Evolutionary conservation across 2,888 invertebrate species (phyloP), one percentile per base, ranked within the genome.

Genomic region (Drosophila prolongata): DNA sequence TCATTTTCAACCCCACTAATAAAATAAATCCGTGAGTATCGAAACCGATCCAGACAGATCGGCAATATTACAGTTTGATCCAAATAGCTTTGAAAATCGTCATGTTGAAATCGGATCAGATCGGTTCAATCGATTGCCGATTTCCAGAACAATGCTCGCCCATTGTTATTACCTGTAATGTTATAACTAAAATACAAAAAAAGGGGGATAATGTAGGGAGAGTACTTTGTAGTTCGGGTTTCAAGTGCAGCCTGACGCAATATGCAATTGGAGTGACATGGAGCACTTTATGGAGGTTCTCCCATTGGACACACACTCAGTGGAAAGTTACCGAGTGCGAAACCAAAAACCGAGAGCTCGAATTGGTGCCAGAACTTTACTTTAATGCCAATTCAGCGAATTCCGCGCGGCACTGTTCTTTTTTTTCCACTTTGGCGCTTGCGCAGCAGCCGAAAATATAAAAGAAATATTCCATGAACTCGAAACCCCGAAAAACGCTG

Each of bases 401-500:
- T 60, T 69, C 59, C 80, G 67, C 24, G 74, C 55, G 2, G 47
- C 34, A 34, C 30, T 30, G 30, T 34, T 34, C 1, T 64, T 71
- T 34, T 64, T 71, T 65, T 73, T 40, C 73, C 67, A 61, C 55
- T 69, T 75, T 79, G 74, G 78, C 80, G 87, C 84, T 80, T 78
- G 83, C 78, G 83, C 78, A 85, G 77, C 77, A 79, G 66, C 69
- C 34, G 30, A 62, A 62, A 64, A 35, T 8, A 30, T 30, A 30
- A 38, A 34, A 27, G n/a, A 57, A 49, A 44, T 24, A 67, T 66
- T 49, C 24, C 44, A 24, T 59, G 55, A 53, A 70, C 58, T 65
- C 56, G 61, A 87, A 87, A 79, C 83, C 78, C 82, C 88, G 80
- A 86, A 78, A 76, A 54, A 56, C 53, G 83, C 88, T 88, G 83